A percentile compares a stretch with the other conserved stretches of the same genome.
Conservation (phyloP, 2,888 invertebrate genomes). For the Blera fallax region DNA sequence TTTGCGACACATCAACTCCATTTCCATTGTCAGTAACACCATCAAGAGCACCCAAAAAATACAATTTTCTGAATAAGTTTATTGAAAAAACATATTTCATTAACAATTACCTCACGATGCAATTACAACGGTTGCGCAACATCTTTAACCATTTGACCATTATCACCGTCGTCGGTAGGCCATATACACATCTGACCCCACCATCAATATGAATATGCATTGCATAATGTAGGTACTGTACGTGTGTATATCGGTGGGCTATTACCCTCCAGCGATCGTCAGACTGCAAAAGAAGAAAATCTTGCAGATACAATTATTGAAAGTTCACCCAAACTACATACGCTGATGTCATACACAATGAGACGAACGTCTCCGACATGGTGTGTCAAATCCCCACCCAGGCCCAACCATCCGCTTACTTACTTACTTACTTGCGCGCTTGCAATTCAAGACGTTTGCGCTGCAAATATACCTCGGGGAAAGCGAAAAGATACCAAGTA, state of each 20-base stretch:
- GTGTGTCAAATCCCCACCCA: not conserved
- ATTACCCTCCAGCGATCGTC: slow-evolving; percentile 48
- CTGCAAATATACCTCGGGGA: slow-evolving; percentile 44
- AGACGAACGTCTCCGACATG: slow-evolving; percentile 1
- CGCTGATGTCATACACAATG: slow-evolving; percentile 61
- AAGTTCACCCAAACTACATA: slow-evolving; percentile 59
- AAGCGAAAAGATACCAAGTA: slow-evolving; percentile 43
- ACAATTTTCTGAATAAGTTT: slow-evolving; percentile 3
- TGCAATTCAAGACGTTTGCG: slow-evolving; percentile 38
- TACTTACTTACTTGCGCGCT: not conserved
- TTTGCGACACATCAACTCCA: slow-evolving; percentile 10
- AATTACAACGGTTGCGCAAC: slow-evolving; percentile 60
- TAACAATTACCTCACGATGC: slow-evolving; percentile 65
- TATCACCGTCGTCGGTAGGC: not conserved
- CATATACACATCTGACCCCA: slow-evolving; percentile 10
- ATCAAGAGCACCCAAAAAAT: slow-evolving; percentile 34
- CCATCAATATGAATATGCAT: slow-evolving; percentile 47
- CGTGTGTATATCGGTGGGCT: slow-evolving; percentile 37
- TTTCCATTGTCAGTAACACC: not conserved
- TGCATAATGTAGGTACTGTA: slow-evolving; percentile 33
- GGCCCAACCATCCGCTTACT: not conserved
- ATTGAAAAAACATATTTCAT: slow-evolving; percentile 41
- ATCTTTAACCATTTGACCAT: slow-evolving; percentile 10
- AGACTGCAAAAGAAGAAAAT: slow-evolving; percentile 29
- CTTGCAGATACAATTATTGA: slow-evolving; percentile 69